phyloP scores from a whole-genome alignment of 2,888 invertebrate species.

The Netelia melanura region DNA sequence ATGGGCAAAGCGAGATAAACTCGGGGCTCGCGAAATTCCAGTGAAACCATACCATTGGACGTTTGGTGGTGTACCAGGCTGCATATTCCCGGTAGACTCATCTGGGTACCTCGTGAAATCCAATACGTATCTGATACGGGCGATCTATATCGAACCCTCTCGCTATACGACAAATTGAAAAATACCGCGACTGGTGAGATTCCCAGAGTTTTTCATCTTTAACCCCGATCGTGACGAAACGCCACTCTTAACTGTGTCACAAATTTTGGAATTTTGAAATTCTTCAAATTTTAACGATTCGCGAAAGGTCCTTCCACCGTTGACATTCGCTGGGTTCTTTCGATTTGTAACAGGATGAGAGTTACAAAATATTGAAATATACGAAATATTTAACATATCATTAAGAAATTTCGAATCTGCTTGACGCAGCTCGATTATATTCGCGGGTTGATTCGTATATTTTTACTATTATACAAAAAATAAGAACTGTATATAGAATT shows the following conservation, averaged over 20 bases:
- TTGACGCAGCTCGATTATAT: background rate
- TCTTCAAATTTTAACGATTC: background rate
- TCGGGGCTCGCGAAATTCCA: constrained; percentile 42
- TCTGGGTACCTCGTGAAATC: constrained; percentile 52
- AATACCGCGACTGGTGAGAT: constrained; percentile 43
- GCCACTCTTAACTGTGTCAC: background rate
- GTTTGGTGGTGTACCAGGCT: constrained; percentile 31
- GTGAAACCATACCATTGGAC: constrained; percentile 54
- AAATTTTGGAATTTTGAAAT: background rate
- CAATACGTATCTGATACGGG: constrained; percentile 57
- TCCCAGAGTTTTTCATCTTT: constrained; percentile 14
- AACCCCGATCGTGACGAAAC: background rate
- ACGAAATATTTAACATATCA: too few species aligned
- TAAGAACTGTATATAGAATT: background rate
- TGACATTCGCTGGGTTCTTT: too few species aligned
- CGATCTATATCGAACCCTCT: constrained; percentile 52
- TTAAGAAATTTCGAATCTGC: too few species aligned
- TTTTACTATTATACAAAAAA: too few species aligned
- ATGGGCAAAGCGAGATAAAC: constrained; percentile 58
- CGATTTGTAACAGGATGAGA: too few species aligned
- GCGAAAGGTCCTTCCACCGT: too few species aligned
- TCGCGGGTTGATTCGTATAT: background rate
- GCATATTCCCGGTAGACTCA: constrained; percentile 59
- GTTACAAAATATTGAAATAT: too few species aligned
- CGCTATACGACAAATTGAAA: constrained; percentile 57